Conservation (phyloP, 2,888 invertebrate species). For the Coelinius sp. region DNA sequence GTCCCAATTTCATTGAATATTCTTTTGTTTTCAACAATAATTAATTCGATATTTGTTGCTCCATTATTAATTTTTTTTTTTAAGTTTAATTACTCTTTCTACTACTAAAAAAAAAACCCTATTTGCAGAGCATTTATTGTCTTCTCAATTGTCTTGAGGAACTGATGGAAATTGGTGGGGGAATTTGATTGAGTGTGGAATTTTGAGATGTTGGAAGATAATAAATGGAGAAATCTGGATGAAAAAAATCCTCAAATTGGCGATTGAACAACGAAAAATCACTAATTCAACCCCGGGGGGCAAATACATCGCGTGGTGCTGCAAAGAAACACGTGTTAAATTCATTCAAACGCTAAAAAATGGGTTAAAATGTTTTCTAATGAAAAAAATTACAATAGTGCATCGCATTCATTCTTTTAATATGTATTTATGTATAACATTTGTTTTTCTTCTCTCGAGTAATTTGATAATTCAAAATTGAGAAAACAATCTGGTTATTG, state of each 20-base stretch:
- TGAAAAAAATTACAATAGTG: constrained; percentile 19
- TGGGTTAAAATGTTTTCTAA: constrained; percentile 25
- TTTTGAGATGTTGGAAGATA: constrained; percentile 38
- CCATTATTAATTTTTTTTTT: constrained; percentile 52
- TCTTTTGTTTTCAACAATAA: constrained; percentile 58
- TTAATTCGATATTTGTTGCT: constrained; percentile 51
- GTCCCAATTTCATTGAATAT: background rate
- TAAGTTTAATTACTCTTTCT: constrained; percentile 63
- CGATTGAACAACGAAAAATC: background rate
- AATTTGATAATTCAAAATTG: constrained; percentile 51
- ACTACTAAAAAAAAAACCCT: constrained; percentile 59
- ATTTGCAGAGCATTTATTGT: constrained; percentile 52
- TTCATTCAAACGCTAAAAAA: constrained; percentile 1
- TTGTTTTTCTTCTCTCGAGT: background rate
- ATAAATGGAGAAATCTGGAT: constrained; percentile 7
- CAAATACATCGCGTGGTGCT: constrained; percentile 14
- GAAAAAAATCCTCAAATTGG: constrained; percentile 15
- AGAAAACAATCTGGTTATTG: constrained; percentile 53
- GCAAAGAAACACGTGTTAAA: background rate
- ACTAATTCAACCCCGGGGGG: constrained; percentile 17
- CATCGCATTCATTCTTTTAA: constrained; percentile 38
- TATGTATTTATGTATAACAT: constrained; percentile 34
- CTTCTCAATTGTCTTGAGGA: constrained; percentile 50
- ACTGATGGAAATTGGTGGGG: constrained; percentile 47
- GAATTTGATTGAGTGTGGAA: constrained; percentile 46